Percentiles rank a stretch among this genome's conserved stretches.
Conservation (phyloP, 2,797 vertebrate species). For the Phaenicophaeus curvirostris region DNA sequence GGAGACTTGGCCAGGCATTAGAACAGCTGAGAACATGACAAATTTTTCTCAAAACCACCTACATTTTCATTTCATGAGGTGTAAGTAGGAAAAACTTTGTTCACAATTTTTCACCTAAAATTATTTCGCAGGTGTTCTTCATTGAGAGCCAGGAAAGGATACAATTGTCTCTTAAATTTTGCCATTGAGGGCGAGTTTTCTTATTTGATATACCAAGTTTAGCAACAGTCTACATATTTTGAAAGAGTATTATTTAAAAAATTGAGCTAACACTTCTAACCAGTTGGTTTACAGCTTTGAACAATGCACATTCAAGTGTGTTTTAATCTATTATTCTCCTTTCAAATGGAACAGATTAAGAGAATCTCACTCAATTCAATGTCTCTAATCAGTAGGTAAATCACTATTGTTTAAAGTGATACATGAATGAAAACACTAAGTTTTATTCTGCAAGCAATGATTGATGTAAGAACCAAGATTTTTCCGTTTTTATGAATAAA, state of each 20-base stretch:
- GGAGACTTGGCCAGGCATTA: not conserved
- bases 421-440: not conserved
- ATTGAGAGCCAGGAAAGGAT: not conserved
- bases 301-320: not conserved
- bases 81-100: not conserved
- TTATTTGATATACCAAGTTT: not conserved
- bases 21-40: not conserved
- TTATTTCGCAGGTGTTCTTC: not conserved
- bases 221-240: not conserved
- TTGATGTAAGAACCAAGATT: not conserved
- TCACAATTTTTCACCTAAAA: not conserved
- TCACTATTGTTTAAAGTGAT: not conserved
- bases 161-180: not conserved
- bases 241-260: not conserved
- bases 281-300: not conserved
- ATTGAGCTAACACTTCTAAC: not conserved
- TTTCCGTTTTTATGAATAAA: not conserved
- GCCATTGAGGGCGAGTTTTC: not conserved
- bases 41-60: not conserved
- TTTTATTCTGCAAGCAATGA: not conserved
- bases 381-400: not conserved
- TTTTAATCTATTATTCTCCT: not conserved
- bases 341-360: not conserved
- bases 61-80: not conserved
- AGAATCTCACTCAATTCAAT: not conserved